Conservation (phyloP, 2,797 vertebrate species). For the Coreius guichenoti region DNA sequence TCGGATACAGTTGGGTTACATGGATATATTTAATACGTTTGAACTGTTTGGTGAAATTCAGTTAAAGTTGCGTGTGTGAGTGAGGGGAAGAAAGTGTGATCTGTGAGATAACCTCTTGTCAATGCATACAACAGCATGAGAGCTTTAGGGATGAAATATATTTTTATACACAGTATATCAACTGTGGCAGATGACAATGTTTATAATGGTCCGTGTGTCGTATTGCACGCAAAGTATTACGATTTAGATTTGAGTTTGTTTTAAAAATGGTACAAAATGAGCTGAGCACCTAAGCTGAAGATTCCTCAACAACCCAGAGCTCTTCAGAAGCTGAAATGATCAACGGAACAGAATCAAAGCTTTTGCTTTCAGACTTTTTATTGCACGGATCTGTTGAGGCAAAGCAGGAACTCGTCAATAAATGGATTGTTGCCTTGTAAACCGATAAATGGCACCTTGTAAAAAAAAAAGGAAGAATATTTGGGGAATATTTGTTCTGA, state of each 20-base stretch:
- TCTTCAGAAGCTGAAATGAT: background rate
- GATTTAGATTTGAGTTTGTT: slow-evolving; percentile 39
- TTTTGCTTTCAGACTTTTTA: slow-evolving; percentile 1
- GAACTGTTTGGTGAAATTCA: slow-evolving; percentile 26
- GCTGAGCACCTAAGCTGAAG: background rate
- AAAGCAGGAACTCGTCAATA: background rate
- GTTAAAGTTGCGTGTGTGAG: slow-evolving; percentile 8
- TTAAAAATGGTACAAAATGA: slow-evolving; percentile 31
- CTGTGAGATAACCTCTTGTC: slow-evolving; percentile 39
- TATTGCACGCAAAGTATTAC: slow-evolving; percentile 64
- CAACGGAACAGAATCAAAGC: background rate
- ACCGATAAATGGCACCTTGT: background rate
- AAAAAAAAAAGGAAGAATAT: background rate
- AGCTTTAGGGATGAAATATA: slow-evolving; percentile 51
- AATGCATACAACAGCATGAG: slow-evolving; percentile 65
- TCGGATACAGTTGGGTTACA: slow-evolving; percentile 43
- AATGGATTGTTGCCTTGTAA: background rate
- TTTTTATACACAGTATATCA: slow-evolving; percentile 60
- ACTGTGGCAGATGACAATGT: slow-evolving; percentile 29
- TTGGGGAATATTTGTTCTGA: background rate
- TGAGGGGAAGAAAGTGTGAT: slow-evolving; percentile 31
- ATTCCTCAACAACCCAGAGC: background rate
- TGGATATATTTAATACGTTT: slow-evolving; percentile 50
- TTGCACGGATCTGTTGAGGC: background rate
- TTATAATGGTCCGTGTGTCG: slow-evolving; percentile 43